Conservation (phyloP, 2,888 invertebrate species). For the Himalopsyche kuldschensis region DNA sequence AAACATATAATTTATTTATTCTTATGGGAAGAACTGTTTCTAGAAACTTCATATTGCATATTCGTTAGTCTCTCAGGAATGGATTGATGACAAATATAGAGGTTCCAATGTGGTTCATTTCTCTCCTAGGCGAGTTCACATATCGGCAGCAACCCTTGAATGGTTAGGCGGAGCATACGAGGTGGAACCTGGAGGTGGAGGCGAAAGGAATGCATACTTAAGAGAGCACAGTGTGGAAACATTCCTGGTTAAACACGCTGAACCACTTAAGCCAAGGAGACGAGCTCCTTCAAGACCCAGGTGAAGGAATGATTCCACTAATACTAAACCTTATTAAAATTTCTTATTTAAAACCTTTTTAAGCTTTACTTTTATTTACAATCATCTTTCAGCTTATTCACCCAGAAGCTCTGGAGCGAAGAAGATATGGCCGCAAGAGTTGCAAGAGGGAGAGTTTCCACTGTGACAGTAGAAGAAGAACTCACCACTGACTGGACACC, state of each 20-base stretch:
- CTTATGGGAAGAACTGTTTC: no score
- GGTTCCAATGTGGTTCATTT: no score
- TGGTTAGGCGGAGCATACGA: slow-evolving; percentile 88
- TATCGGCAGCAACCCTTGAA: slow-evolving; percentile 85
- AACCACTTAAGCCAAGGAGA: slow-evolving; percentile 67
- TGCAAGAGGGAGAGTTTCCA: slow-evolving; percentile 43
- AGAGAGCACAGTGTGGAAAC: slow-evolving; percentile 85
- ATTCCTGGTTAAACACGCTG: slow-evolving; percentile 81
- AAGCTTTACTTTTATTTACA: not conserved
- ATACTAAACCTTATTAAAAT: no score
- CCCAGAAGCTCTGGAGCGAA: slow-evolving; percentile 47
- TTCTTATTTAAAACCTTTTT: no score
- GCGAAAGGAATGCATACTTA: slow-evolving; percentile 79
- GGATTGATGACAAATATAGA: no score
- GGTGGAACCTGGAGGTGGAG: slow-evolving; percentile 90
- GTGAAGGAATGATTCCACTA: slow-evolving; percentile 42
- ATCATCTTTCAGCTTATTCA: slow-evolving; percentile 26
- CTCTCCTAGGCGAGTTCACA: slow-evolving; percentile 84
- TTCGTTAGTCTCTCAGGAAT: no score
- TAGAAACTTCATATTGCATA: no score
- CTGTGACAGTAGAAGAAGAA: slow-evolving; percentile 72
- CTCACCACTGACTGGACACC: slow-evolving; percentile 84
- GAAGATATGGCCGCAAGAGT: slow-evolving; percentile 42
- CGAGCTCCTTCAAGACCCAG: slow-evolving; percentile 55
- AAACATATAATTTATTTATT: no score